These are phyloP conservation scores for Neuroterus valhalla DNA, from an alignment of 1,140 invertebrate genomes.

Conservation along the genomic window DNA sequence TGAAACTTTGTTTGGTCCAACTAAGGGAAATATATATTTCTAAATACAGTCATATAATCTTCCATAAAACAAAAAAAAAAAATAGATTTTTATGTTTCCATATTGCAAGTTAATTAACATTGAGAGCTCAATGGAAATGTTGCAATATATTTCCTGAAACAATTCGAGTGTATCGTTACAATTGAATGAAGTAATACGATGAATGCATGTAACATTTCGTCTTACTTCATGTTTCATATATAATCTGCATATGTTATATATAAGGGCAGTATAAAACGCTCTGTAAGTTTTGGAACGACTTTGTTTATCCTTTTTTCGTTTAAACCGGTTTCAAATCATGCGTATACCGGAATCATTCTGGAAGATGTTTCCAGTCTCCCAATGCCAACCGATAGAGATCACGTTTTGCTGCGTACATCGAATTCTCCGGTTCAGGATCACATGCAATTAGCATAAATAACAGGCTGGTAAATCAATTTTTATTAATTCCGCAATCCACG, in stretches of 20 bases:
- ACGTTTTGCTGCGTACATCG: conserved; percentile 20
- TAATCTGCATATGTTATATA: not conserved
- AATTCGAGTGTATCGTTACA: too few species aligned
- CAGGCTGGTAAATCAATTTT: conserved; percentile 2
- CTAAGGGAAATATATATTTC: too few species aligned
- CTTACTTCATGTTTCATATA: not conserved
- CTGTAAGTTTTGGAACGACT: conserved; percentile 9
- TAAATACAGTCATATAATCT: too few species aligned
- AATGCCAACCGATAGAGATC: conserved; percentile 20
- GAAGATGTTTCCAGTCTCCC: conserved; percentile 23
- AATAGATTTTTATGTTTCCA: too few species aligned
- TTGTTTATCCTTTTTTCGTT: conserved; percentile 8
- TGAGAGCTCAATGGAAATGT: too few species aligned
- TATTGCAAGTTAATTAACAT: too few species aligned
- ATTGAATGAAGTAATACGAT: conserved; percentile 15
- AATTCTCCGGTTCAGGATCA: conserved; percentile 3
- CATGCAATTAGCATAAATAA: conserved; percentile 13
- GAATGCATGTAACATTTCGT: too few species aligned
- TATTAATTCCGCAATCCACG: conserved; percentile 11
- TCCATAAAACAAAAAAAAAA: too few species aligned
- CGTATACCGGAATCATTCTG: conserved; percentile 17
- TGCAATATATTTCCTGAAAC: too few species aligned
- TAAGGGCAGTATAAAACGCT: not conserved
- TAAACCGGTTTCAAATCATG: not conserved
- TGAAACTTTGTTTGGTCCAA: too few species aligned